Evolutionary conservation across 1,140 invertebrate species (phyloP).

Genomic region (Meloidogyne exigua): DNA sequence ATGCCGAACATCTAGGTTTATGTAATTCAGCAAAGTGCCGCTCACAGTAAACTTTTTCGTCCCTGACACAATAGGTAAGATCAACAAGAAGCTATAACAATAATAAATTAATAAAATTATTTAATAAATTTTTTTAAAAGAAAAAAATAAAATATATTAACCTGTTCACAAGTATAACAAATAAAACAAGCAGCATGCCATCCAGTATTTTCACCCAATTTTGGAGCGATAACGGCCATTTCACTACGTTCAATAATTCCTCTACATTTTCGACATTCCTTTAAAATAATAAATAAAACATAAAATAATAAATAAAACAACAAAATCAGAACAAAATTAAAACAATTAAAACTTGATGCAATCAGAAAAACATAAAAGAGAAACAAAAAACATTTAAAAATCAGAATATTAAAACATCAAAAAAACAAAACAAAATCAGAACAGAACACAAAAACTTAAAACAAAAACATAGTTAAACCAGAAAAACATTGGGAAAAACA

Average conservation of each 20-base stretch:
- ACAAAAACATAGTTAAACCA: too few relatives aligned
- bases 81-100: slow-evolving; percentile 78
- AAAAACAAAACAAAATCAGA: too few relatives aligned
- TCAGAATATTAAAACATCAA: too few relatives aligned
- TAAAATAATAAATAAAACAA: too few relatives aligned
- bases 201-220: slow-evolving; percentile 71
- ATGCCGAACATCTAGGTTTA: slow-evolving; percentile 84
- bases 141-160: too few relatives aligned
- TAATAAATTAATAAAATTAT: slow-evolving; percentile 8
- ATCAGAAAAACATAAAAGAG: too few relatives aligned
- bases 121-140: background rate
- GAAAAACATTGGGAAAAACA: too few relatives aligned
- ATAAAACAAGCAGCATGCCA: slow-evolving; percentile 86
- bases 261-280: slow-evolving; percentile 73
- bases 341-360: too few relatives aligned
- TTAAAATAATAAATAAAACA: slow-evolving; percentile 23
- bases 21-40: slow-evolving; percentile 87
- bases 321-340: too few relatives aligned
- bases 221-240: slow-evolving; percentile 74
- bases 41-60: slow-evolving; percentile 82
- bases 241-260: slow-evolving; percentile 70
- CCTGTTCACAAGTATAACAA: slow-evolving; percentile 75
- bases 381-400: too few relatives aligned
- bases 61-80: slow-evolving; percentile 84
- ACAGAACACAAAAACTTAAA: too few relatives aligned